phyloP scores from a whole-genome alignment of 1,140 invertebrate genomes.

The Achroia grisella region DNA sequence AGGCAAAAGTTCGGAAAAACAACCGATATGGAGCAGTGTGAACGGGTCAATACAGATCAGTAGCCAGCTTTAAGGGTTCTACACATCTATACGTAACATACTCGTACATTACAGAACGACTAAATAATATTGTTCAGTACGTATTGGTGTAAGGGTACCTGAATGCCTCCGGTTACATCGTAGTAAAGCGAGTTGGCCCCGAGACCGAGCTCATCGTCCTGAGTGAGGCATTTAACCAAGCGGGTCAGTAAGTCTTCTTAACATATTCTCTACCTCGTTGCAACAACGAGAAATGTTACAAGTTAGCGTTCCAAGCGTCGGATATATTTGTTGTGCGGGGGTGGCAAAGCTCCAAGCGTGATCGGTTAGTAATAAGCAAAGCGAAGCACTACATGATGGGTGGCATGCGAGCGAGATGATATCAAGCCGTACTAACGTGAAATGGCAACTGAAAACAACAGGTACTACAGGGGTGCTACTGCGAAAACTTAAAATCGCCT shows the following conservation, averaged over 20 bases:
- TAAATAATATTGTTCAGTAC: too few relatives aligned
- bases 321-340: conserved; percentile 31
- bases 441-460: conserved; percentile 40
- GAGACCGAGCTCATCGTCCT: conserved; percentile 69
- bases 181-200: conserved; percentile 69
- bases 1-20: too few relatives aligned
- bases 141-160: conserved; percentile 43
- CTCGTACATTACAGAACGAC: conserved; percentile 8
- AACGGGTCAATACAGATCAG: too few relatives aligned
- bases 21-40: too few relatives aligned
- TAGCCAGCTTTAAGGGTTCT: background rate
- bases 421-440: conserved; percentile 47
- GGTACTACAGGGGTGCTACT: conserved; percentile 22
- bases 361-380: conserved; percentile 53
- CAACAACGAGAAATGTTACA: conserved; percentile 52
- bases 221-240: conserved; percentile 68
- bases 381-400: conserved; percentile 49
- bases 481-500: background rate
- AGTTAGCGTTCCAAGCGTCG: conserved; percentile 43
- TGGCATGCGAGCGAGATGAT: conserved; percentile 38
- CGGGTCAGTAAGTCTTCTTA: conserved; percentile 66
- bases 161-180: conserved; percentile 71
- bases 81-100: conserved; percentile 20
- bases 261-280: conserved; percentile 61
- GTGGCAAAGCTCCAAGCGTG: conserved; percentile 48